phyloP scores from a whole-genome alignment of 2,888 invertebrate species.

The Spialia ferax region DNA sequence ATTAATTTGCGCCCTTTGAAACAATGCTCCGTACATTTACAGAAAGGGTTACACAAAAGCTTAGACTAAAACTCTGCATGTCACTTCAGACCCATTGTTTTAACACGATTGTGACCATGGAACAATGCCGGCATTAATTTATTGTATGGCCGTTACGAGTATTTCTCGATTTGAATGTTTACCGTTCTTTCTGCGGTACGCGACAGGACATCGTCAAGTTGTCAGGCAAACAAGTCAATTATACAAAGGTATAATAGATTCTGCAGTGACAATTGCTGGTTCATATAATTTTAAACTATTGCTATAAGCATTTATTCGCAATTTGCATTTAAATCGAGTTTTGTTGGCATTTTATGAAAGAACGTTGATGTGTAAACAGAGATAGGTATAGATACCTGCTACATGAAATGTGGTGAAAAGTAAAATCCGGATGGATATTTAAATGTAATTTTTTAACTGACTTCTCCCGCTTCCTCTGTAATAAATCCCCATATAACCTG shows the following conservation, averaged over 20 bases:
- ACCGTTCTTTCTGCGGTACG: slow-evolving; percentile 40
- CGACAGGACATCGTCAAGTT: slow-evolving; percentile 28
- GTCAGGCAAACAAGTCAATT: slow-evolving; percentile 8
- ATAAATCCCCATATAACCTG: no score
- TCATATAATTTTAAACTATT: neutral
- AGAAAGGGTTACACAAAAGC: slow-evolving; percentile 77
- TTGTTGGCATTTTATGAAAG: no score
- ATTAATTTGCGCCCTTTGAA: slow-evolving; percentile 80
- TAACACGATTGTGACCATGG: slow-evolving; percentile 67
- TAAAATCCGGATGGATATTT: no score
- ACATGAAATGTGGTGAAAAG: no score
- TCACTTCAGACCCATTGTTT: slow-evolving; percentile 80
- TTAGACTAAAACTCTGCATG: slow-evolving; percentile 85
- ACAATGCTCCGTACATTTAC: slow-evolving; percentile 63
- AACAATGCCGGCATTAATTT: slow-evolving; percentile 77
- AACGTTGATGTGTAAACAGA: no score
- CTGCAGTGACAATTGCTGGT: neutral
- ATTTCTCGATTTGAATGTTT: slow-evolving; percentile 49
- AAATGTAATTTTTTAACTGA: no score
- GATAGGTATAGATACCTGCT: no score
- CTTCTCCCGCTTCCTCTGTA: no score
- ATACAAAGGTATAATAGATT: slow-evolving; percentile 12
- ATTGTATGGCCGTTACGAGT: slow-evolving; percentile 62
- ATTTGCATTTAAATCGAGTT: no score
- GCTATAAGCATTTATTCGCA: no score